phyloP scores from a whole-genome alignment of 2,113 vertebrate genomes.

The Tetrax tetrax region DNA sequence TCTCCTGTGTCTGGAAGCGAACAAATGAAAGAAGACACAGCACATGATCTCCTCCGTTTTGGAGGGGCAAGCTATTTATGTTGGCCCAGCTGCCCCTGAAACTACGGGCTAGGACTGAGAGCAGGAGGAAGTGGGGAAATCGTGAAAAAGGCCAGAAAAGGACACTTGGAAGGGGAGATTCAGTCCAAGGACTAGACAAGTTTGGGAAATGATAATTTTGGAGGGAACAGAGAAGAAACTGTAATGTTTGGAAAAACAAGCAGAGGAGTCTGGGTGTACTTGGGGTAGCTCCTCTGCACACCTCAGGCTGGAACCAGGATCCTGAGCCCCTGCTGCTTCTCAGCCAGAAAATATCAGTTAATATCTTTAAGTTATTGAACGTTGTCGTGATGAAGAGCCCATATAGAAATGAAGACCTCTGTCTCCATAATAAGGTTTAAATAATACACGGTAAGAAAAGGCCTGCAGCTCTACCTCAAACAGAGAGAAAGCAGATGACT shows the following conservation, averaged over 20 bases:
- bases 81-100: background rate
- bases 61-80: background rate
- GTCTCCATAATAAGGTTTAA: background rate
- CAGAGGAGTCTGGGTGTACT: background rate
- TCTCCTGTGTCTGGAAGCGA: background rate
- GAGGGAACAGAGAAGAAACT: background rate
- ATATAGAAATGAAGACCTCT: background rate
- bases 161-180: background rate
- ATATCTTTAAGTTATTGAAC: background rate
- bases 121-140: background rate
- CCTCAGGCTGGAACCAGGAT: background rate
- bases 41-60: background rate
- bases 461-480: background rate
- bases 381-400: background rate
- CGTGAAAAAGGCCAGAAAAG: background rate
- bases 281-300: background rate
- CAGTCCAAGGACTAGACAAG: background rate
- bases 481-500: background rate
- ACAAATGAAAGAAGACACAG: slow-evolving; percentile 15
- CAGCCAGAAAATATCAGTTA: background rate
- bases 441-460: background rate
- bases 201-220: background rate
- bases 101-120: background rate
- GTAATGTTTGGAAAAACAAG: background rate
- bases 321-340: background rate